Percentiles rank a stretch among this genome's conserved stretches.
phyloP scores from a whole-genome alignment of 1,140 invertebrate genomes.

The Tachypleus tridentatus region DNA sequence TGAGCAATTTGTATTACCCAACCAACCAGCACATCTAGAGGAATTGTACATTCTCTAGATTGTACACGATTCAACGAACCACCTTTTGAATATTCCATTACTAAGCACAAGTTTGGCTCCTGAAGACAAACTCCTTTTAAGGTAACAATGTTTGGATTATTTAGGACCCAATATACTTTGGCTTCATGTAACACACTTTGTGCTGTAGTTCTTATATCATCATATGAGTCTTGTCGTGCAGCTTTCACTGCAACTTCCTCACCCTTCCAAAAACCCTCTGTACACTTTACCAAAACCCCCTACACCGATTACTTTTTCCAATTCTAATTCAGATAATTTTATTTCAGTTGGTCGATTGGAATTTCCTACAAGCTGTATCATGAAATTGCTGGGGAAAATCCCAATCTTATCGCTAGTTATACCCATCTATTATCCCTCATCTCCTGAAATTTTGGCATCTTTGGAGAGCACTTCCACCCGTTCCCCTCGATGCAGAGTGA shows the following conservation, averaged over 20 bases:
- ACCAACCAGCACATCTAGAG: conserved; percentile 81
- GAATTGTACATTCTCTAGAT: conserved; percentile 68
- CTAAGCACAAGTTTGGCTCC: conserved; percentile 82
- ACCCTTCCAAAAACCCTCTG: conserved; percentile 56
- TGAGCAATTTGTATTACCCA: conserved; percentile 93
- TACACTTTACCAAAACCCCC: conserved; percentile 93
- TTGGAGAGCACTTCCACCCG: conserved; percentile 85
- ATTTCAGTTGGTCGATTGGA: conserved; percentile 38
- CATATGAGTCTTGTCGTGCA: conserved; percentile 77
- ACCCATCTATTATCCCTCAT: conserved; percentile 96
- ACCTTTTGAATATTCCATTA: conserved; percentile 91
- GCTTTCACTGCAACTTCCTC: conserved; percentile 89
- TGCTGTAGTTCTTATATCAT: conserved; percentile 63
- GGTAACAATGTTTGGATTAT: conserved; percentile 87
- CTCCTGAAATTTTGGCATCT: conserved; percentile 86
- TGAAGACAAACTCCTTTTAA: conserved; percentile 77
- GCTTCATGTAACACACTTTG: conserved; percentile 89
- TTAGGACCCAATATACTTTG: conserved; percentile 82
- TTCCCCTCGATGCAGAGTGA: conserved; percentile 72
- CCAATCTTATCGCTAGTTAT: conserved; percentile 60
- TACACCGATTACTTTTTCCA: conserved; percentile 89
- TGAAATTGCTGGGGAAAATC: conserved; percentile 84
- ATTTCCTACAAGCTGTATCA: conserved; percentile 45
- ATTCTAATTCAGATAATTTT: conserved; percentile 65
- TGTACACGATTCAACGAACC: conserved; percentile 79